Conservation (phyloP, 2,888 invertebrate genomes). For the Agrotis segetum region DNA sequence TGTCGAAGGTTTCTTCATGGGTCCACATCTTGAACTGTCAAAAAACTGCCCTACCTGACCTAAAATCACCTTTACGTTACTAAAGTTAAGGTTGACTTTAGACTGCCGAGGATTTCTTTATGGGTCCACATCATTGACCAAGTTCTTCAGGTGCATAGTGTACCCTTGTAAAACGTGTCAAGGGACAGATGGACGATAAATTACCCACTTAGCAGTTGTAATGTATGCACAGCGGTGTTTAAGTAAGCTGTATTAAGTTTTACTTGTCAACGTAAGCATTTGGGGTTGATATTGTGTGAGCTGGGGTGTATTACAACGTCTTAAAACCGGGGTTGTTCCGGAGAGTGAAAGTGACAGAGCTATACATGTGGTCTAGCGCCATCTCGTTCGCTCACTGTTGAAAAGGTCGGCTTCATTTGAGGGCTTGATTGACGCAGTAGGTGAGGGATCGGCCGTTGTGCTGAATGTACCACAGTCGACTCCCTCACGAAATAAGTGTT, state of each 20-base stretch:
- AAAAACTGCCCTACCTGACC: slow-evolving; percentile 19
- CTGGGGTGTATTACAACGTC: too few relatives aligned
- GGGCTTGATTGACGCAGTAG: too few relatives aligned
- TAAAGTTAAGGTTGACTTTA: slow-evolving; percentile 24
- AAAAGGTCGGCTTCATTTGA: background rate
- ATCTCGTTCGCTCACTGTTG: too few relatives aligned
- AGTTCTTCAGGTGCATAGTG: slow-evolving; percentile 45
- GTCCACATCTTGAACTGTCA: slow-evolving; percentile 24
- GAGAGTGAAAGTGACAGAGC: too few relatives aligned
- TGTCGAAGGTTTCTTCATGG: background rate
- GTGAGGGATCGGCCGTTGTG: too few relatives aligned
- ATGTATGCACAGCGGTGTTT: slow-evolving; percentile 49
- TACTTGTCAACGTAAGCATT: slow-evolving; percentile 37
- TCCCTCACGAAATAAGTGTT: too few relatives aligned
- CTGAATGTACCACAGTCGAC: too few relatives aligned
- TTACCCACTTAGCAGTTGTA: slow-evolving; percentile 47
- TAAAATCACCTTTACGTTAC: slow-evolving; percentile 9
- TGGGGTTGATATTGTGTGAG: slow-evolving; percentile 7
- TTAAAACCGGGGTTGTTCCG: too few relatives aligned
- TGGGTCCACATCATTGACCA: slow-evolving; percentile 23
- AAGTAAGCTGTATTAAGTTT: slow-evolving; percentile 35
- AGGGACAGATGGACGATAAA: slow-evolving; percentile 55
- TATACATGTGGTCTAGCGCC: too few relatives aligned
- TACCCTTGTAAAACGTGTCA: slow-evolving; percentile 46
- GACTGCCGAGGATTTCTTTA: background rate